phyloP scores from a whole-genome alignment of 1,140 invertebrate genomes.

The Zeugodacus cucurbitae region DNA sequence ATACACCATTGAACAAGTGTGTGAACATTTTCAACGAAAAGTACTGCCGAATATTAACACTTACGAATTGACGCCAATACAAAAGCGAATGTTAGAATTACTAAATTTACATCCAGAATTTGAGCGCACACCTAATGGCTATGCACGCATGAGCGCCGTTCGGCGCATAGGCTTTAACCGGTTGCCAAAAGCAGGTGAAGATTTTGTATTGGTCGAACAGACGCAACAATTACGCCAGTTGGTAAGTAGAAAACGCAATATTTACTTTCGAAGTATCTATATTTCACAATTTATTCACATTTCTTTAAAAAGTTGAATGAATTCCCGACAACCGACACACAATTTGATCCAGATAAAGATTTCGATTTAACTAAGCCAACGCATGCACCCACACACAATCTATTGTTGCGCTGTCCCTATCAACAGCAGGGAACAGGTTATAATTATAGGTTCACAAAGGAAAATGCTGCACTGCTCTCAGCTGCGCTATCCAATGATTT shows the following conservation, averaged over 20 bases:
- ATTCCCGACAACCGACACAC: not conserved
- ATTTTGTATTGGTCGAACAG: not conserved
- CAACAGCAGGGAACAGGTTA: not conserved
- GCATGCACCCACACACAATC: not conserved
- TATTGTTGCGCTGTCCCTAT: not conserved
- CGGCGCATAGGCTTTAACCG: not conserved
- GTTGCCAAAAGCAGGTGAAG: not conserved
- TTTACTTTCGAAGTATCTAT: not conserved
- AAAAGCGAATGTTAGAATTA: not conserved
- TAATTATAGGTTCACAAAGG: not conserved
- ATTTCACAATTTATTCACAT: not conserved
- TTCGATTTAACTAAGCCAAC: not conserved
- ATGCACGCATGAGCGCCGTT: not conserved
- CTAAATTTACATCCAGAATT: not conserved
- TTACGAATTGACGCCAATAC: not conserved
- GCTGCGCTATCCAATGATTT: constrained; percentile 27
- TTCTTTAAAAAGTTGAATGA: not conserved
- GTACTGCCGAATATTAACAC: constrained; percentile 18
- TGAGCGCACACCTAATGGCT: not conserved
- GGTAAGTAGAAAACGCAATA: not conserved
- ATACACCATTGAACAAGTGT: not conserved
- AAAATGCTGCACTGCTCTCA: constrained; percentile 15
- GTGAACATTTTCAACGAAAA: constrained; percentile 1
- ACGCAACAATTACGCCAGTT: not conserved
- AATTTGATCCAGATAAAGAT: not conserved